Base-by-base conservation (phyloP, 2,797 vertebrate genomes). In the Selene dorsalis region DNA sequence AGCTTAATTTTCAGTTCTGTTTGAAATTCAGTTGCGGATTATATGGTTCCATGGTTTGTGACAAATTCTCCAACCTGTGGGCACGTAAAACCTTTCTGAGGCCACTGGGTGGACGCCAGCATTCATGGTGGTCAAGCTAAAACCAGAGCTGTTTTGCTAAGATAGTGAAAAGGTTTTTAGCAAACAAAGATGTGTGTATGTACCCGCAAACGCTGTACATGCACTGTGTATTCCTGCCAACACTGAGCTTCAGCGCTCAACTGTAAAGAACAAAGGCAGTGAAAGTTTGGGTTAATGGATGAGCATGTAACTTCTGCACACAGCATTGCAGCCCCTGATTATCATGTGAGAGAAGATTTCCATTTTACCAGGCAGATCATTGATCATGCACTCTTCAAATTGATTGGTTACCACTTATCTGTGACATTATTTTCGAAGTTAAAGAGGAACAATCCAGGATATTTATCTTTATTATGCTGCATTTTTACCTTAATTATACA, bases 121-220 rank as follows among this genome's bases (percentile, higher is more conserved):
- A 39, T 52, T 10, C 43, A 39, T 1, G 17, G 64, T 48, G 64
- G 64, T 50, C 68, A 72, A 71, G 52, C 61, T 69, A 45, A 72
- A 84, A 64, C 48, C 35, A 79, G 70, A 77, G 66, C 76, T 84
- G 72, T 55, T 82, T 67, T 63, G 32, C 59, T 65, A 11, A 48
- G 79, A 85, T 84, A 83, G 20, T 48, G 62, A 56, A 69, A 73
- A 52, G 16, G 22, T 20, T 81, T 81, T 41, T 30, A 4, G 24
- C 38, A 24, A 18, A 32, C 28, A 57, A 69, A 50, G 9, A 78
- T 61, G 41, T 50, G 41, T 50, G 22, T 32, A 30, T 38, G 18
- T 58, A 24, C 6, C 2, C 1, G 17, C 10, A 39, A 43, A 64
- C 20, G 14, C 28, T 58, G 50, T 13, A 30, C 35, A n/a, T 41